Base-by-base conservation (phyloP, 1,140 invertebrate species). In the Copidosoma floridanum region DNA sequence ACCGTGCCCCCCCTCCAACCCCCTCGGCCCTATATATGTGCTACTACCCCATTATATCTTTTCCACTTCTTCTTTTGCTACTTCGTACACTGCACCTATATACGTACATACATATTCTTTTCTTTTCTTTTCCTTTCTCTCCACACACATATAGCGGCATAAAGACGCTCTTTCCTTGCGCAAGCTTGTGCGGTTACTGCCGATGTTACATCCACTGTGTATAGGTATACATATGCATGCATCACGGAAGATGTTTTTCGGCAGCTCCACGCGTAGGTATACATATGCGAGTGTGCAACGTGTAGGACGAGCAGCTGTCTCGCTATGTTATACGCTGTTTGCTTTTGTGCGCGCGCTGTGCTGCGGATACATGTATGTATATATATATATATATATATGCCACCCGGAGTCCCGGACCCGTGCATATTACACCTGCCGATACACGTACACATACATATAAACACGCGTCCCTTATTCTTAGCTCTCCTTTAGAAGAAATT, bases 41-140 rank as follows among this genome's bases (percentile, higher is more conserved):
- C n/a, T n/a, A 58, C 66, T 57, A 62, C 66, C 60, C 71, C 65
- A 75, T 77, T 76, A 76, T 78, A n/a, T n/a, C n/a, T n/a, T n/a
- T n/a, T 61, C 58, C 61, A 46, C 38, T 58, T 58, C 51, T 53
- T 40, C 58, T 57, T 57, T 41, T 44, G 56, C 52, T 44, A 56
- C 47, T 12, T 66, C 29, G 8, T 6, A 24, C 44, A 14, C 47
- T 14, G 21, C 26, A 21, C 32, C 6, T 6, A n/a, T n/a, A n/a
- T n/a, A n/a, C n/a, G n/a, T n/a, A n/a, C n/a, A n/a, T n/a, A n/a
- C n/a, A n/a, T n/a, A n/a, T n/a, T n/a, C n/a, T n/a, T n/a, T n/a
- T n/a, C n/a, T 7, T 35, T 20, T 66, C 24, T 40, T 46, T 56
- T 38, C 41, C 24, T 59, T 27, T 50, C 18, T 40, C 32, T 27